Base-by-base conservation (phyloP, 2,888 invertebrate genomes). In the Calephelis perditalis region DNA sequence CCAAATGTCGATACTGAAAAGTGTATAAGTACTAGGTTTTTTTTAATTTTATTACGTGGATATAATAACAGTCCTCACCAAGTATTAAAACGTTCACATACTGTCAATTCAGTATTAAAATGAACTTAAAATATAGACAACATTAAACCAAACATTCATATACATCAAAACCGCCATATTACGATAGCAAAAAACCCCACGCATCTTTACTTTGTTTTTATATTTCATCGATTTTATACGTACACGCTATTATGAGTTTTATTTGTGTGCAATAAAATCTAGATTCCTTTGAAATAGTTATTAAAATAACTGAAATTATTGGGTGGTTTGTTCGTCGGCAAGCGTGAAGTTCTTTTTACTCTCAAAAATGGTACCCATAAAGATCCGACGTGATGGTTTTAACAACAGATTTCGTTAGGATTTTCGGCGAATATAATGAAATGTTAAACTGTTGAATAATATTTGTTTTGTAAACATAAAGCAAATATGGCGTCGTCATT, bases 301-400 rank as follows among this genome's bases (percentile, higher is more conserved):
- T 54, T 2, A 11, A 36, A 52, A 52, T 36, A 36, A 7, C 7
- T n/a, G 7, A 54, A 54, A 36, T 36, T 36, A 4, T 52, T 54
- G 35, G 54, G 54, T 60, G 61, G 63, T 67, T 67, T 66, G 68
- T 68, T 71, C 68, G 65, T 65, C 68, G 65, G 69, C 68, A 69
- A 67, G 70, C 80, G 78, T 82, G 85, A 86, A 86, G 71, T 81
- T 82, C 76, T 82, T 86, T 86, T 86, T 86, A 86, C 79, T 84
- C 78, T 75, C 77, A 79, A 81, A 84, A 81, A 79, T 78, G 81
- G 77, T 70, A 75, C 73, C 73, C 80, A 78, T 87, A 86, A 87
- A 87, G 77, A 73, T 71, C 65, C 72, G 79, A 86, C 87, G 87
- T 87, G 87, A 86, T 82, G 79, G 81, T 82, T 85, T 84, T 83